Evolutionary conservation across 2,113 vertebrate genomes (phyloP).

Genomic region (Isichthys henryi): DNA sequence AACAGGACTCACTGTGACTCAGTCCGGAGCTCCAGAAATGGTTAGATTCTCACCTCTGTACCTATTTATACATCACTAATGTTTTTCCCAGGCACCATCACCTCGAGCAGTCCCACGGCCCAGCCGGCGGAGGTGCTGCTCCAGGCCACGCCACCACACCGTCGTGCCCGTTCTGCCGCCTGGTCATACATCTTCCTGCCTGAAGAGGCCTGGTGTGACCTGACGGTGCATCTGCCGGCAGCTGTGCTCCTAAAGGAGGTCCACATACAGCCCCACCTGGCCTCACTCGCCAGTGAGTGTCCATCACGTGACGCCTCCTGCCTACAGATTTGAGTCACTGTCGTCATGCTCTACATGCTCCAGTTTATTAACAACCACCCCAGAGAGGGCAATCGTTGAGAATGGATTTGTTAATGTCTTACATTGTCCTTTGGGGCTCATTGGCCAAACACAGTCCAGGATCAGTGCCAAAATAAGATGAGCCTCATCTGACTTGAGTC

Average conservation of each 20-base stretch:
- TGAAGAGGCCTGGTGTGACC: constrained; percentile 97
- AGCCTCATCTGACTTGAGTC: not conserved
- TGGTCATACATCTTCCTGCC: constrained; percentile 98
- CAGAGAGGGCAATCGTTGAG: not conserved
- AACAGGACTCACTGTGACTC: not conserved
- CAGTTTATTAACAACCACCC: not conserved
- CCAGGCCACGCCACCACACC: constrained; percentile 90
- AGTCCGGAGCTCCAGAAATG: not conserved
- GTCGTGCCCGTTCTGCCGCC: constrained; percentile 87
- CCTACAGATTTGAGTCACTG: not conserved
- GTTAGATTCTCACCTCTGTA: not conserved
- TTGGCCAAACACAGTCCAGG: not conserved
- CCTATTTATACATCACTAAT: not conserved
- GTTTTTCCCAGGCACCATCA: constrained; percentile 79
- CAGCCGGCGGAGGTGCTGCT: constrained; percentile 94
- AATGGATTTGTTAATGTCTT: not conserved
- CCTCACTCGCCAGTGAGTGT: constrained; percentile 89
- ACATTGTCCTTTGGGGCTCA: not conserved
- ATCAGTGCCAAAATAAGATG: not conserved
- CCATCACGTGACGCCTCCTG: not conserved
- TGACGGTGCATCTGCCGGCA: constrained; percentile 93
- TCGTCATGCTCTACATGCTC: not conserved
- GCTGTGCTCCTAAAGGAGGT: constrained; percentile 95
- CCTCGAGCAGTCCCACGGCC: constrained; percentile 96
- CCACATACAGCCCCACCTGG: constrained; percentile 95